A percentile compares a stretch with the other conserved stretches of the same genome.
Evolutionary conservation across 1,140 invertebrate species (phyloP).

Genomic region (Drosophila mojavensis): DNA sequence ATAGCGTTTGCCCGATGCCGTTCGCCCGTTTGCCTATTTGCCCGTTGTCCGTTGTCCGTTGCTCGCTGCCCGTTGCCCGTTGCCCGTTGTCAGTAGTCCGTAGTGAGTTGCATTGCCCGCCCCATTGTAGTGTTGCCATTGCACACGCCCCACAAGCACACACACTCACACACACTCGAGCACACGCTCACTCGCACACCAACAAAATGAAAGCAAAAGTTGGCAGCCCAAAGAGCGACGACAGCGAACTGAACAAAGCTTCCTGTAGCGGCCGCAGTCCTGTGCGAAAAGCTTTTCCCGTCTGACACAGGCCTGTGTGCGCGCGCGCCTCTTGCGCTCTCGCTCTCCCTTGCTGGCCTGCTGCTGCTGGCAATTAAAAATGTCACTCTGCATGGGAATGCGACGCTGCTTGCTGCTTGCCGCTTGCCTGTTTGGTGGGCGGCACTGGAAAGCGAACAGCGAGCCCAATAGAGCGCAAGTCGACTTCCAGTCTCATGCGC

Average conservation of each 20-base stretch:
- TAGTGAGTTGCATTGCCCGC: constrained; percentile 33
- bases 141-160: constrained; percentile 46
- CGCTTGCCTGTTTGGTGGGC: constrained; percentile 53
- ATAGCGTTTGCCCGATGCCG: constrained; percentile 5
- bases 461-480: constrained; percentile 79
- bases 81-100: background rate
- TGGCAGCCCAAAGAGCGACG: constrained; percentile 68
- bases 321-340: constrained; percentile 19
- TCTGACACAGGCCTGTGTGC: constrained; percentile 21
- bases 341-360: constrained; percentile 39
- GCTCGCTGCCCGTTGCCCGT: constrained; percentile 17
- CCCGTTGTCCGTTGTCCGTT: background rate
- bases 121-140: constrained; percentile 18
- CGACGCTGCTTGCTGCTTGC: constrained; percentile 24
- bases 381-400: constrained; percentile 81
- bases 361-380: constrained; percentile 64
- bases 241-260: constrained; percentile 77
- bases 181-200: constrained; percentile 35
- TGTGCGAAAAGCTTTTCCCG: constrained; percentile 54
- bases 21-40: constrained; percentile 2
- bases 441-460: constrained; percentile 62
- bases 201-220: constrained; percentile 72
- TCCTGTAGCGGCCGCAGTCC: constrained; percentile 50
- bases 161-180: constrained; percentile 23
- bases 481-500: constrained; percentile 60